Evolutionary conservation across 2,888 invertebrate species (phyloP), one percentile per base, ranked within the genome.

Genomic region (Drosophila atripex): DNA sequence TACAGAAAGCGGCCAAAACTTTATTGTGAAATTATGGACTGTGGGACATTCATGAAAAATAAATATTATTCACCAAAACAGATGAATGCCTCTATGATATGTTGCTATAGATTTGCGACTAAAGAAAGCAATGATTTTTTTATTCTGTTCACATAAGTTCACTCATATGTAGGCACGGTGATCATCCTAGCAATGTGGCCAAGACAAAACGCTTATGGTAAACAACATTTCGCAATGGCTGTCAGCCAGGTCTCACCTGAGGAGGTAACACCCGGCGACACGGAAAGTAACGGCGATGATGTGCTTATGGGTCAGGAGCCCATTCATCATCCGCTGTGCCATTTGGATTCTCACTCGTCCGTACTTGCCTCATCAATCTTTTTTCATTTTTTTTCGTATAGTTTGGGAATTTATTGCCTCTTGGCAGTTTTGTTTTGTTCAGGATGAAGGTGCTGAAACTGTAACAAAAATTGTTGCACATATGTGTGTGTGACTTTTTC

Each of bases 271-370:
- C 35, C 56, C 16, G 55, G 28, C 47, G 55, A 1, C 16, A 21
- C 18, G 6, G 11, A 25, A 21, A 2, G 9, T 18, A 32, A 50
- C 6, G 21, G 38, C 58, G 49, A 60, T 50, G 60, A 39, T 32
- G 38, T 64, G 64, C 52, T 63, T 63, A 64, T 46, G 60, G 61
- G 50, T 70, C 60, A 64, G 54, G 41, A 64, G 57, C 71, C 68
- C 82, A 84, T 84, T 71, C 84, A 84, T 84, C 86, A 84, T 84
- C 71, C 73, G 64, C 52, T 56, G 14, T 66, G 82, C 79, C 77
- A 80, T 80, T 84, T 76, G 59, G 51, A 57, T 72, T 73, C 69
- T 70, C 72, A 79, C 72, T 75, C 70, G 61, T 56, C 53, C 43
- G 54, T 65, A 32, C 18, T 30, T 30, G 30, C 69, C 74, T 76